Evolutionary conservation across 2,888 invertebrate species (phyloP).

Genomic region (Hipparchia sbordonii): DNA sequence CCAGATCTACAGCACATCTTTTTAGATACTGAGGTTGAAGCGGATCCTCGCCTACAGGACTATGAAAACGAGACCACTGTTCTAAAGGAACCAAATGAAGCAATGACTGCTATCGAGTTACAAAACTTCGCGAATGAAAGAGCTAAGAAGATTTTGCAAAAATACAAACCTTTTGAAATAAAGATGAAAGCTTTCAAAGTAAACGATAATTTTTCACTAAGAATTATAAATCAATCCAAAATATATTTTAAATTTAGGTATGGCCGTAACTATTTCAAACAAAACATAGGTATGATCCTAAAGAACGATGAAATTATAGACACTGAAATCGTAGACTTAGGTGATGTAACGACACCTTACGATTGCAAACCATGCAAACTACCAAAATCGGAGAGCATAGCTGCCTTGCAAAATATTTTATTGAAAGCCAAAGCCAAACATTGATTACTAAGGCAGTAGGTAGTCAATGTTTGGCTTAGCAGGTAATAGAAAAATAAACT

Average conservation of each 20-base stretch:
- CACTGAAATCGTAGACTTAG: conserved; percentile 49
- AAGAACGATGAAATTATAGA: conserved; percentile 66
- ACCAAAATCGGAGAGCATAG: conserved; percentile 12
- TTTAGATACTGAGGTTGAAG: conserved; percentile 41
- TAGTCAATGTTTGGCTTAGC: too few species aligned
- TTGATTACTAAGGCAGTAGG: too few species aligned
- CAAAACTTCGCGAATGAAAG: conserved; percentile 53
- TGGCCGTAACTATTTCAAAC: conserved; percentile 47
- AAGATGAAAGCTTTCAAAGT: conserved; percentile 57
- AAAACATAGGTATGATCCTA: conserved; percentile 64
- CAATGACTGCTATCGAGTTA: conserved; percentile 55
- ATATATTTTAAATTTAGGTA: conserved; percentile 55
- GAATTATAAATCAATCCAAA: conserved; percentile 55
- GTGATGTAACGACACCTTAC: conserved; percentile 51
- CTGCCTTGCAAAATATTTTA: conserved; percentile 6
- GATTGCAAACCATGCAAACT: conserved; percentile 33
- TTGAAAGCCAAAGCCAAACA: background rate
- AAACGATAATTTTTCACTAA: conserved; percentile 59
- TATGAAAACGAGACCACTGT: conserved; percentile 3
- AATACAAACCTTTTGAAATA: conserved; percentile 57
- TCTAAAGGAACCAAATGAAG: conserved; percentile 28
- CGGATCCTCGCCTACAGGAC: background rate
- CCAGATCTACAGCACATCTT: conserved; percentile 52
- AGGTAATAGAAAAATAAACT: too few species aligned
- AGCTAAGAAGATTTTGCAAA: conserved; percentile 46